Percentiles rank a stretch among this genome's conserved stretches.
These are phyloP conservation scores for Oreochromis aureus DNA, from an alignment of 2,113 vertebrate species.

Conservation along the genomic window DNA sequence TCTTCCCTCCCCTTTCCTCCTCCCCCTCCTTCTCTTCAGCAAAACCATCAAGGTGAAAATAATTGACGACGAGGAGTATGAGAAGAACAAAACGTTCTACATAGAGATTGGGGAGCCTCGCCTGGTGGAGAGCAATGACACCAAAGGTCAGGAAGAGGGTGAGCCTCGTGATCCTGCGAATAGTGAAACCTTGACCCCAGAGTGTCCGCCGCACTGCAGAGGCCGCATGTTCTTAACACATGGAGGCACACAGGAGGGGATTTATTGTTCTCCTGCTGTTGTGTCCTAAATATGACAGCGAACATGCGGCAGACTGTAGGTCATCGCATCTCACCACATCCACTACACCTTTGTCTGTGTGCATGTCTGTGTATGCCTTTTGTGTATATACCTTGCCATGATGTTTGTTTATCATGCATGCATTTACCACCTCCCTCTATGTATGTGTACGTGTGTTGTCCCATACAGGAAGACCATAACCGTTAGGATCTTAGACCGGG, in stretches of 20 bases:
- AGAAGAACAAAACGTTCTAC: conserved; percentile 99
- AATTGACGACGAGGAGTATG: conserved; percentile 99
- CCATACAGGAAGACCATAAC: conserved; percentile 97
- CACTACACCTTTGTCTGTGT: conserved; percentile 24
- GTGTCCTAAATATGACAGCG: not conserved
- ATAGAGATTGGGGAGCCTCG: conserved; percentile 94
- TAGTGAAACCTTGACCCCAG: not conserved
- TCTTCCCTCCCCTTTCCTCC: not conserved
- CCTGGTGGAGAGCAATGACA: conserved; percentile 94
- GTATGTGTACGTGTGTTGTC: conserved; percentile 71
- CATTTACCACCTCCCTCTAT: conserved; percentile 74
- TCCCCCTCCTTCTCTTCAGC: conserved; percentile 72
- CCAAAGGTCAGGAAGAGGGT: conserved; percentile 88
- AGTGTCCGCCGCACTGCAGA: not conserved
- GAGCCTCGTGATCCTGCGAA: not conserved
- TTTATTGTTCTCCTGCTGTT: not conserved
- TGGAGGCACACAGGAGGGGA: conserved; percentile 8
- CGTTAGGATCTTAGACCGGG: conserved; percentile 96
- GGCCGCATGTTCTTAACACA: conserved; percentile 31
- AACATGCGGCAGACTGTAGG: conserved; percentile 68
- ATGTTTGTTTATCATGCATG: conserved; percentile 69
- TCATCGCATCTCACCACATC: conserved; percentile 73
- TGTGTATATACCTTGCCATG: conserved; percentile 49
- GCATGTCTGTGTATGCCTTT: not conserved
- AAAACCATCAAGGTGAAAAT: conserved; percentile 98